Percentiles rank a stretch among this genome's conserved stretches.
These are phyloP conservation scores for Gonatopus flavifemur DNA, from an alignment of 1,140 invertebrate genomes.

Conservation along the genomic window DNA sequence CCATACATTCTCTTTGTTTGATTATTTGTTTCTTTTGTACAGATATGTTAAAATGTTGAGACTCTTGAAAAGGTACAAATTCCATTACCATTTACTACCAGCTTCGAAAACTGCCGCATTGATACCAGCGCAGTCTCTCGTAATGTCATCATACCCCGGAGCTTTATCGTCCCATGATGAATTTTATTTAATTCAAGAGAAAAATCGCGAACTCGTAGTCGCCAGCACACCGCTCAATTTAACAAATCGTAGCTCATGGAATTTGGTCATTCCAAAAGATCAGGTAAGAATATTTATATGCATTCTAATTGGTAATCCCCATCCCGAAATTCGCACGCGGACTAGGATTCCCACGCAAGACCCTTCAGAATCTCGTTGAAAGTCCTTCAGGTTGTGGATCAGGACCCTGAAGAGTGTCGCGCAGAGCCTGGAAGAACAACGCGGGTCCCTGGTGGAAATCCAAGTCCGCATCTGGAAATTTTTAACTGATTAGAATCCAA, in stretches of 20 bases:
- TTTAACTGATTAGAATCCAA: too few relatives aligned
- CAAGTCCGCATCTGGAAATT: too few relatives aligned
- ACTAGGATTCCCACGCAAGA: too few relatives aligned
- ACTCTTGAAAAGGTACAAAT: slow-evolving; percentile 86
- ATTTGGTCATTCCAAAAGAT: slow-evolving; percentile 27
- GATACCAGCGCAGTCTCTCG: slow-evolving; percentile 65
- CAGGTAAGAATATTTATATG: too few relatives aligned
- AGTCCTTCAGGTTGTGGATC: too few relatives aligned
- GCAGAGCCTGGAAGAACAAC: too few relatives aligned
- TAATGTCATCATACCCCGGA: slow-evolving; percentile 86
- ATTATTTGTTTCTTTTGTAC: slow-evolving; percentile 26
- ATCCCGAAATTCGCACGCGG: too few relatives aligned
- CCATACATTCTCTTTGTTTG: background rate
- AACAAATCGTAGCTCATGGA: slow-evolving; percentile 32
- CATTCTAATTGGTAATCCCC: too few relatives aligned
- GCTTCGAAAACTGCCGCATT: slow-evolving; percentile 39
- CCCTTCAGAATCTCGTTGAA: too few relatives aligned
- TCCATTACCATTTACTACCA: slow-evolving; percentile 71
- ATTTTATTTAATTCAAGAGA: slow-evolving; percentile 69
- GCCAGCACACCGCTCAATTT: slow-evolving; percentile 60
- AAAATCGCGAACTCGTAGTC: slow-evolving; percentile 60
- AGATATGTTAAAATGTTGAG: slow-evolving; percentile 85
- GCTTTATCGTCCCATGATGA: slow-evolving; percentile 86
- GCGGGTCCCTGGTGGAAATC: too few relatives aligned
- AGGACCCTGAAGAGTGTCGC: too few relatives aligned